Evolutionary conservation across 2,888 invertebrate genomes (phyloP).

Genomic region (Dicyrtomina minuta): DNA sequence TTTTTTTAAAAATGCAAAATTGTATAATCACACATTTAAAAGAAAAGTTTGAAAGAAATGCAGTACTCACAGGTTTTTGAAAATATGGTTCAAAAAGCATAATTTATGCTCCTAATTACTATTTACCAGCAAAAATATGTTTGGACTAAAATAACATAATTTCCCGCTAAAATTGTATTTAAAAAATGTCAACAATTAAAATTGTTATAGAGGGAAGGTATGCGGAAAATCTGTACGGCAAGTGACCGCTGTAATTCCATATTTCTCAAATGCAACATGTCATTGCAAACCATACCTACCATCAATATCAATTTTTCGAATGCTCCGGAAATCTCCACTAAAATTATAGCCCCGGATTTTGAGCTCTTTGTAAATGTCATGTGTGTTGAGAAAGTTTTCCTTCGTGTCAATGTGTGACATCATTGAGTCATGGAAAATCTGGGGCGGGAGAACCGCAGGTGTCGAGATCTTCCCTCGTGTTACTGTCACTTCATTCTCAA

Average conservation of each 20-base stretch:
- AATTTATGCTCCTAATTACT: background rate
- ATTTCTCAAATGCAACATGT: too few relatives aligned
- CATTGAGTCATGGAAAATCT: background rate
- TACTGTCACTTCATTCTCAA: constrained; percentile 56
- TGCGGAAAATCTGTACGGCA: too few relatives aligned
- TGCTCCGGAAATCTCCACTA: constrained; percentile 77
- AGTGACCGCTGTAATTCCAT: too few relatives aligned
- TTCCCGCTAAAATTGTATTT: background rate
- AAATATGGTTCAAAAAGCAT: too few relatives aligned
- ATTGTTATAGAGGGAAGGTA: too few relatives aligned
- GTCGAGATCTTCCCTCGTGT: constrained; percentile 55
- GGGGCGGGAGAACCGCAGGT: background rate
- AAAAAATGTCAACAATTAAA: background rate
- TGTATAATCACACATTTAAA: too few relatives aligned
- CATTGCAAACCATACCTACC: too few relatives aligned
- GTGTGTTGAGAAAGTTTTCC: constrained; percentile 1
- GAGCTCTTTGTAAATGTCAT: constrained; percentile 83
- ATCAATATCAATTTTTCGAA: constrained; percentile 70
- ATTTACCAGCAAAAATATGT: background rate
- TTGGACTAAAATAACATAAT: background rate
- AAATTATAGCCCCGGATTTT: constrained; percentile 85
- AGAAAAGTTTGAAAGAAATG: too few relatives aligned
- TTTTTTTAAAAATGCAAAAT: too few relatives aligned
- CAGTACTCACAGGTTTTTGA: too few relatives aligned
- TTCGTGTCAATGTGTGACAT: background rate